Conservation (phyloP, 37 sponge, comb jelly and placozoan genomes). For the Bolinopsis microptera region DNA sequence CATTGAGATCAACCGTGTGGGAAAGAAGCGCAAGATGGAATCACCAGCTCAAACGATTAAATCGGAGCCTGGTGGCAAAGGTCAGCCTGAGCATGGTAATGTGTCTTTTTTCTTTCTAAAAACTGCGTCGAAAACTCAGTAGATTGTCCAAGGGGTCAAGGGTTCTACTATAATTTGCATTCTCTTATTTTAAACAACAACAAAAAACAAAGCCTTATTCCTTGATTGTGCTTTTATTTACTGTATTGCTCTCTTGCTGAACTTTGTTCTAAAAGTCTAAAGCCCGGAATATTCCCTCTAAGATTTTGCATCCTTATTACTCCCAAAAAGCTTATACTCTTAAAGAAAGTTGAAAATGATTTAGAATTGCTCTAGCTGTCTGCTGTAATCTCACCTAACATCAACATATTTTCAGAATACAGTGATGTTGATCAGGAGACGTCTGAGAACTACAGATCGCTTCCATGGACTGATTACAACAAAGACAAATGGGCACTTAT, state of each 20-base stretch:
- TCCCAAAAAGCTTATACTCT: background rate
- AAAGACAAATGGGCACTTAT: conserved; percentile 9
- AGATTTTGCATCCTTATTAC: background rate
- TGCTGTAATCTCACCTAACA: too few species aligned
- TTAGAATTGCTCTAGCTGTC: background rate
- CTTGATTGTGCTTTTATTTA: background rate
- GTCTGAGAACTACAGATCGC: conserved; percentile 47
- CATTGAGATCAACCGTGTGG: background rate
- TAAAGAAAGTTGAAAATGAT: background rate
- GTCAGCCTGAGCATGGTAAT: conserved; percentile 42
- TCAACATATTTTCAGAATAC: background rate
- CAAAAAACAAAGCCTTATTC: background rate
- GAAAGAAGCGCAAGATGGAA: conserved; percentile 33
- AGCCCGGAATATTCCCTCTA: background rate
- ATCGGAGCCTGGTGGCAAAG: conserved; percentile 27
- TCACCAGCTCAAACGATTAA: conserved; percentile 28
- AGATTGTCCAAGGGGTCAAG: too few species aligned
- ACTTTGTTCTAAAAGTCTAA: background rate
- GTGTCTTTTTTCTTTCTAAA: background rate
- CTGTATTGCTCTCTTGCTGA: background rate
- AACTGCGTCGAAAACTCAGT: background rate
- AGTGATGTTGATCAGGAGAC: conserved; percentile 50
- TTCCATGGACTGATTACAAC: conserved; percentile 30
- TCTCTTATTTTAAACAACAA: too few species aligned
- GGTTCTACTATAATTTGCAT: too few species aligned